Evolutionary conservation across 1,140 invertebrate species (phyloP).

Genomic region (Macrobrachium rosenbergii): DNA sequence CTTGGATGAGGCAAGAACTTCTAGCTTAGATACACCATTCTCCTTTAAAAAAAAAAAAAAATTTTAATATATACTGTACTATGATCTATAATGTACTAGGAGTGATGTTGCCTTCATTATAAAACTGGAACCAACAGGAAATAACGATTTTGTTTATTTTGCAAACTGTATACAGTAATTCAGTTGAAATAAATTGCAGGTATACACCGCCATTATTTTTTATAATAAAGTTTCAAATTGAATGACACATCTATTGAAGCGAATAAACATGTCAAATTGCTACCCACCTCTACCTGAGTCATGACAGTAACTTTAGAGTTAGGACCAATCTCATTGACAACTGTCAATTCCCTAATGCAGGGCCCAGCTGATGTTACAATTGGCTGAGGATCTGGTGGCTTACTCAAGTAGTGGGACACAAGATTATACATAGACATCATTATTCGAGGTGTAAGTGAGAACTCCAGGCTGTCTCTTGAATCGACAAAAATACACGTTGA

Average conservation of each 20-base stretch:
- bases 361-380: constrained; percentile 15
- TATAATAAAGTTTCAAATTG: not conserved
- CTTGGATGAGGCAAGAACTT: constrained; percentile 42
- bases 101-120: not conserved
- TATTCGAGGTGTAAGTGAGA: constrained; percentile 78
- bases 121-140: too few relatives aligned
- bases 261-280: not conserved
- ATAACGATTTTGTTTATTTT: too few relatives aligned
- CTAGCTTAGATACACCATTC: constrained; percentile 39
- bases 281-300: constrained; percentile 70
- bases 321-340: constrained; percentile 76
- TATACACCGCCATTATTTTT: not conserved
- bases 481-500: constrained; percentile 80
- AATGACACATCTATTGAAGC: not conserved
- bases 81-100: not conserved
- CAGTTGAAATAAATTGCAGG: not conserved
- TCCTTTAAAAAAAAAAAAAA: not conserved
- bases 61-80: not conserved
- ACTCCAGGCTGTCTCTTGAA: constrained; percentile 77
- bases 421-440: constrained; percentile 37
- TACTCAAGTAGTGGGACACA: constrained; percentile 28
- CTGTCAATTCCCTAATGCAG: constrained; percentile 67
- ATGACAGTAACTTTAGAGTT: constrained; percentile 74
- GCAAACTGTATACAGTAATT: not conserved
- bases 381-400: constrained; percentile 28